Evolutionary conservation across 2,888 invertebrate genomes (phyloP), one percentile per base, ranked within the genome.

Genomic region (Blastobasis lacticolella): DNA sequence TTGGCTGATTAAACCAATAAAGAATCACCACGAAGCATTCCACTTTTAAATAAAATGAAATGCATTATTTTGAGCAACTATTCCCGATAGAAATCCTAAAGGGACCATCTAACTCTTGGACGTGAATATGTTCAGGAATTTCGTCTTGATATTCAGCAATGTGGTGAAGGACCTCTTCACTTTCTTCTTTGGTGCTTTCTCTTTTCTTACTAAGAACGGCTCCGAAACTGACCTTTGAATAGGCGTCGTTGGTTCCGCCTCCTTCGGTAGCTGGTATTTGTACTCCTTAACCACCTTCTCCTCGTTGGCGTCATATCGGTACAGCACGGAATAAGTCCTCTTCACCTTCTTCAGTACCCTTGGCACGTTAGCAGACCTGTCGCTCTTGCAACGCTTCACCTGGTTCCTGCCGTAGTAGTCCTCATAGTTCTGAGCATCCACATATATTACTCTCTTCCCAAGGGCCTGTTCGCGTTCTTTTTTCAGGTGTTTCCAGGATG

Each of bases 401-500:
- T 77, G 73, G 57, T 86, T 87, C 58, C 88, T 78, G 8, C 87
- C 88, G 51, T 86, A 87, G 60, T 77, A 88, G 55, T 88, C 88
- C 56, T 85, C 78, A 52, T 82, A 86, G 49, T 67, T 77, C 50
- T 85, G 82, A 38, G 85, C 83, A 49, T 86, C 84, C 0, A 88
- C 82, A 55, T 84, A 86, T 10, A 88, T 76, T 40, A 82, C 70
- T 7, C 84, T 69, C 61, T 88, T 88, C 0, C 89, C 89, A 42
- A 89, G 64, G 50, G 89, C 88, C 55, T 75, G 78, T 55, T 89
- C 89, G 5, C 89, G 73, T 57, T 89, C 89, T 54, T 88, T 87
- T 65, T 89, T 89, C 66, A 89, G 63, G 59, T 74, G 84, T 59
- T 82, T 88, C 89, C 89, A 89, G 0, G 88, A 88, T 37, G 89